These are phyloP conservation scores for Eurytoma adleriae DNA, from an alignment of 2,888 invertebrate genomes.

Conservation along the genomic window DNA sequence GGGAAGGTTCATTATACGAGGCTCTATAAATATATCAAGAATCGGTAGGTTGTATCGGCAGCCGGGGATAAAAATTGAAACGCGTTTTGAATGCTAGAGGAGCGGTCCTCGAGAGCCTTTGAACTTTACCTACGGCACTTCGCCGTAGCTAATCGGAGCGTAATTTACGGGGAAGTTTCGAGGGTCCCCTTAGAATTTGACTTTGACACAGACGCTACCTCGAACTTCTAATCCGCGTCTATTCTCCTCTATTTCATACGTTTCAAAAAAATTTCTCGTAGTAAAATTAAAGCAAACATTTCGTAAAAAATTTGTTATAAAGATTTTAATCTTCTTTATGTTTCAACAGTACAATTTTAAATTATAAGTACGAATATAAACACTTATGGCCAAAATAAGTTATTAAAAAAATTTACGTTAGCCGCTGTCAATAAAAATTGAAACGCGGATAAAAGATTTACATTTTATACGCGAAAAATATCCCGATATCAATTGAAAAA, in stretches of 20 bases:
- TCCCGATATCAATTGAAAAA: too few relatives aligned
- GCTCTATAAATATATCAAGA: conserved; percentile 33
- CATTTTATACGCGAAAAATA: too few relatives aligned
- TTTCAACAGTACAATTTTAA: too few relatives aligned
- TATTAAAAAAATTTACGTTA: too few relatives aligned
- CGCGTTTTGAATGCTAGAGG: background rate
- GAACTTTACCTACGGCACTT: conserved; percentile 42
- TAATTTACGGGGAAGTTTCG: conserved; percentile 61
- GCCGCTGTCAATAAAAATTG: too few relatives aligned
- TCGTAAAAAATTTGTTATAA: too few relatives aligned
- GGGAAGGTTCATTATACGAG: conserved; percentile 12
- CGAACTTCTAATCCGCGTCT: conserved; percentile 18
- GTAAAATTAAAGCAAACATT: too few relatives aligned
- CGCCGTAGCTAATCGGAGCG: conserved; percentile 59
- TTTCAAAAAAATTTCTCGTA: too few relatives aligned
- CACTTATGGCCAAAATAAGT: too few relatives aligned
- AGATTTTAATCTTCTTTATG: too few relatives aligned
- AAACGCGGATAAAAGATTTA: too few relatives aligned
- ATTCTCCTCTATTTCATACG: background rate
- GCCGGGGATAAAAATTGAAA: conserved; percentile 47
- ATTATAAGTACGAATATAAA: too few relatives aligned
- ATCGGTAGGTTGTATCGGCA: background rate
- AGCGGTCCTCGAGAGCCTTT: conserved; percentile 34
- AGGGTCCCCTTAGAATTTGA: conserved; percentile 41
- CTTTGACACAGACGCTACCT: conserved; percentile 1